These are phyloP conservation scores for Crax fasciolata DNA, from an alignment of 2,797 vertebrate species.

Conservation along the genomic window DNA sequence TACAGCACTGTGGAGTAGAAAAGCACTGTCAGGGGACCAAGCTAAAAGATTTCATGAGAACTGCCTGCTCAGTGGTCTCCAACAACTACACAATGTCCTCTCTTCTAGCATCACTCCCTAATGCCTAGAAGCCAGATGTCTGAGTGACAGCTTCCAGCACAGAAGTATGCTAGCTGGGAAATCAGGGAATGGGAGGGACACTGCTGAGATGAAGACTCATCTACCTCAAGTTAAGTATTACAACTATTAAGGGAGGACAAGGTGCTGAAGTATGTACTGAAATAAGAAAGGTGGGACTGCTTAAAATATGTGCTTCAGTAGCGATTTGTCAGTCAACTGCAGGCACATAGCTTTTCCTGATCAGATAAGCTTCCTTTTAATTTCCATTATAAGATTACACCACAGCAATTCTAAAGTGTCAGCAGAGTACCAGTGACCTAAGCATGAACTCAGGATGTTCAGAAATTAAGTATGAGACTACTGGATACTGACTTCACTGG, in stretches of 20 bases:
- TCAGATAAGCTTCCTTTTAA: background rate
- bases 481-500: background rate
- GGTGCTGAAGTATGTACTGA: background rate
- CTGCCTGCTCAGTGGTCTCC: background rate
- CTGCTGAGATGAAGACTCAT: background rate
- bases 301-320: background rate
- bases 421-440: background rate
- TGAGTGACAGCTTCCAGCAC: background rate
- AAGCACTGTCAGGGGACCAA: background rate
- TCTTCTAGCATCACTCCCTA: background rate
- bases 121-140: background rate
- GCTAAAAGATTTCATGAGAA: background rate
- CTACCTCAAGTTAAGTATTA: background rate
- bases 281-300: background rate
- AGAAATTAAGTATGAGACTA: background rate
- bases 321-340: background rate
- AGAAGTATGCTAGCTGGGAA: background rate
- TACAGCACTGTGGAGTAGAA: background rate
- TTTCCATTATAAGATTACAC: background rate
- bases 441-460: background rate
- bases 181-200: background rate
- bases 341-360: background rate
- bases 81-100: background rate
- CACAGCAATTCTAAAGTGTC: background rate
- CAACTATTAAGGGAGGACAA: background rate